A percentile compares a stretch with the other conserved stretches of the same genome.
Conservation (phyloP, 2,888 invertebrate species). For the Chalcis sispes region DNA sequence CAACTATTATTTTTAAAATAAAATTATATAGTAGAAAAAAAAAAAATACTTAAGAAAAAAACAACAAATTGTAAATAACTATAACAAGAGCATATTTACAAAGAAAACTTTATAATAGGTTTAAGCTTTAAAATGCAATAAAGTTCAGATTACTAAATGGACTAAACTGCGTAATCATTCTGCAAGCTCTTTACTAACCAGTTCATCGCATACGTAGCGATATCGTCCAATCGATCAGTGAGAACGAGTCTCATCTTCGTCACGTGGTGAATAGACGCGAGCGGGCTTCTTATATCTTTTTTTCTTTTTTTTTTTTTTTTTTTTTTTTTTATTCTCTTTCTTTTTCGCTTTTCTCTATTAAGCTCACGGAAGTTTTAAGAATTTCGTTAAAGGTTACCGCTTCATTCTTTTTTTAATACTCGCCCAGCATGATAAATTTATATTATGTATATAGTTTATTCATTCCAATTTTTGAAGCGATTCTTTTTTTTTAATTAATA, state of each 20-base stretch:
- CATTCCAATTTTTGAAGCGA: too few species aligned
- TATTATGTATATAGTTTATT: too few species aligned
- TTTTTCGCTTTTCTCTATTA: neutral
- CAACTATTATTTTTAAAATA: too few species aligned
- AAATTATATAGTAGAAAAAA: too few species aligned
- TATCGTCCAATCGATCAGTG: constrained; percentile 35
- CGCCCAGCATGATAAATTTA: too few species aligned
- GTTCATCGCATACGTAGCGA: constrained; percentile 5
- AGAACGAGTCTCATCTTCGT: constrained; percentile 10
- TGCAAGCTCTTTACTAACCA: constrained; percentile 37
- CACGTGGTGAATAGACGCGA: neutral
- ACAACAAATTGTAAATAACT: too few species aligned
- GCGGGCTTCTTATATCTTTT: constrained; percentile 22
- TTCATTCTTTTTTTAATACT: too few species aligned
- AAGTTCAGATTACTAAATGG: constrained; percentile 42
- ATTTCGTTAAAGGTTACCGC: too few species aligned
- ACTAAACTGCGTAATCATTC: constrained; percentile 32
- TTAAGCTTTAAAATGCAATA: constrained; percentile 32
- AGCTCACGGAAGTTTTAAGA: too few species aligned
- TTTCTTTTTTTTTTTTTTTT: neutral
- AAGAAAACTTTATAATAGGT: neutral
- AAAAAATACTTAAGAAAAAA: too few species aligned
- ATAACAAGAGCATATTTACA: too few species aligned
- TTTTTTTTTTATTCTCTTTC: neutral
- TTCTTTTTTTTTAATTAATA: too few species aligned